Percentiles rank a stretch among this genome's conserved stretches.
Conservation (phyloP, 2,888 invertebrate genomes). For the Paralinhomoeus sp. region DNA sequence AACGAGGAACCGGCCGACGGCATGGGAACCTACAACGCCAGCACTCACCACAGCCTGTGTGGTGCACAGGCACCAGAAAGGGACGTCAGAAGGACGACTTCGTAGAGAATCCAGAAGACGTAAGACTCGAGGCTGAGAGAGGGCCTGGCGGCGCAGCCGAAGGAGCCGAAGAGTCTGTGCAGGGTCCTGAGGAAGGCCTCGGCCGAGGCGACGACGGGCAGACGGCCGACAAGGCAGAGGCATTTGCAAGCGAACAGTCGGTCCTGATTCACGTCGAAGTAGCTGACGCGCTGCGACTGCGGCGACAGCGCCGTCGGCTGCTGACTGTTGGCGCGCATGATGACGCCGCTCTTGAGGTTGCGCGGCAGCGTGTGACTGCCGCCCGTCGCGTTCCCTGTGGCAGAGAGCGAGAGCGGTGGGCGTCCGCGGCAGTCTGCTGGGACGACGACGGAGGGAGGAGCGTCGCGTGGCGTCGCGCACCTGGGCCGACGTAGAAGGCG, state of each 20-base stretch:
- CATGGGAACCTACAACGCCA: constrained; percentile 10
- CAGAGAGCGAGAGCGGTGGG: too few species aligned
- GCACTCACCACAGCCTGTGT: too few species aligned
- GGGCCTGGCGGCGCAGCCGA: constrained; percentile 34
- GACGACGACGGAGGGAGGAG: too few species aligned
- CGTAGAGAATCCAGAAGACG: constrained; percentile 79
- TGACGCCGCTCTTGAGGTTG: too few species aligned
- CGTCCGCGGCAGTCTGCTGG: too few species aligned
- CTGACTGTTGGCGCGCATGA: background rate
- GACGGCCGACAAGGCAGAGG: constrained; percentile 69
- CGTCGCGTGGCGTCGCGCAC: too few species aligned
- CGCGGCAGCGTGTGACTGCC: constrained; percentile 21
- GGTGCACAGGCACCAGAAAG: constrained; percentile 16
- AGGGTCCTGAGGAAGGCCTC: constrained; percentile 45
- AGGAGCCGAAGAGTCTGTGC: constrained; percentile 19
- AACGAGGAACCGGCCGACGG: constrained; percentile 5
- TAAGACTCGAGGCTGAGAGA: constrained; percentile 55
- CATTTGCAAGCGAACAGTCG: constrained; percentile 67
- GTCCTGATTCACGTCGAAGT: constrained; percentile 74
- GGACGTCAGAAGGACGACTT: constrained; percentile 35
- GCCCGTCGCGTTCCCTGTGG: constrained; percentile 6
- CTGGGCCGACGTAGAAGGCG: too few species aligned
- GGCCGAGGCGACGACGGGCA: constrained; percentile 58
- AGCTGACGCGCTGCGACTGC: constrained; percentile 12
- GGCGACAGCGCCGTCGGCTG: background rate